Conservation (phyloP, 2,888 invertebrate genomes). For the Drosophila picticornis region DNA sequence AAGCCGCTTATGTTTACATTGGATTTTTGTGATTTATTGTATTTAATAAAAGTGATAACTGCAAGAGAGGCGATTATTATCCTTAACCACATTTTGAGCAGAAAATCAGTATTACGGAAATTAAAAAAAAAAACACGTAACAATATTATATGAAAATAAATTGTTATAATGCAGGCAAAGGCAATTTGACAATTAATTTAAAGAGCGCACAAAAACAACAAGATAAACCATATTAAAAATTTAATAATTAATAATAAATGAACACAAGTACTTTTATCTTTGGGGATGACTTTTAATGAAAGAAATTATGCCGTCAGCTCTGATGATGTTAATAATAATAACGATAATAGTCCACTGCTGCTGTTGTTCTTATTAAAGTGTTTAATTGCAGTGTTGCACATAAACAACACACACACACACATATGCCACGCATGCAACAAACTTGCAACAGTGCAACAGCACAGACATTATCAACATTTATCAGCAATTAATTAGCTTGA, state of each 20-base stretch:
- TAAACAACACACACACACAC: not conserved
- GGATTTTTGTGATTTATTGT: not conserved
- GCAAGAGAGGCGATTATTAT: conserved; percentile 15
- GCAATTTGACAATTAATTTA: conserved; percentile 44
- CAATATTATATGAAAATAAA: conserved; percentile 56
- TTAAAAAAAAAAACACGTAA: conserved; percentile 15
- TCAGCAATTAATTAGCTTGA: conserved; percentile 68
- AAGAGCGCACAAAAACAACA: conserved; percentile 16
- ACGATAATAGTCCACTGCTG: conserved; percentile 34
- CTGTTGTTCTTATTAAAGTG: conserved; percentile 33
- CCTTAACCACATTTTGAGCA: conserved; percentile 41
- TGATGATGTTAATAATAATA: conserved; percentile 31
- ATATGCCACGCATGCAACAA: conserved; percentile 11
- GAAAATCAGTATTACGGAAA: conserved; percentile 63
- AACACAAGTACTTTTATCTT: conserved; percentile 39
- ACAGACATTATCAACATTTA: conserved; percentile 36
- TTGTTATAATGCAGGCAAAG: conserved; percentile 45
- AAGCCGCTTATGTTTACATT: conserved; percentile 8
- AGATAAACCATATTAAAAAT: conserved; percentile 29
- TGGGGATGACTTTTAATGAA: conserved; percentile 42
- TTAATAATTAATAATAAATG: conserved; percentile 45
- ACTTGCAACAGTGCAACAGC: not conserved
- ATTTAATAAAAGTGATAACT: not conserved
- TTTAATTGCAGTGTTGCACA: conserved; percentile 50
- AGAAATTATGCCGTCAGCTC: conserved; percentile 32